Evolutionary conservation across 2,888 invertebrate species (phyloP), one percentile per base, ranked within the genome.

Genomic region (Molorchus minor): DNA sequence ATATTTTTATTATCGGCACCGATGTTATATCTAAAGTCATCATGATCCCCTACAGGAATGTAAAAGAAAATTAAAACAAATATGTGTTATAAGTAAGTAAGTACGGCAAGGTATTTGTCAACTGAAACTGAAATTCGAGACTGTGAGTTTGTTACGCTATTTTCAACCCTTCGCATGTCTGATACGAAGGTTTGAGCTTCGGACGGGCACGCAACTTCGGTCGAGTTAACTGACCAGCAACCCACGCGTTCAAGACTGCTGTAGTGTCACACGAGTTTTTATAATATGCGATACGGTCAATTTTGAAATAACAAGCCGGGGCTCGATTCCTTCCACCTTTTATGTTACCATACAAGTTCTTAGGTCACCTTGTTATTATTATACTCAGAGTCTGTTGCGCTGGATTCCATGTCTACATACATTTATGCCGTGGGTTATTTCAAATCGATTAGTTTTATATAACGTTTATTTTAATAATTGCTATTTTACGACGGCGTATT

Each of bases 201-300:
- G 60, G 68, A 64, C 67, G 46, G 64, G 67, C 75, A 75, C 75
- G 75, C 75, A 75, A 75, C 69, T 62, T 56, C 62, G 64, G 62
- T 67, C 64, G 68, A 69, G 73, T 71, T 72, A 71, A 71, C 71
- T 72, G 75, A 73, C 73, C 72, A 72, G 56, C 72, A 65, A 62
- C 74, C 74, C 75, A 74, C 73, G 71, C 73, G 65, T 67, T 67
- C 67, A 62, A 63, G 66, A 67, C 69, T 68, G 71, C 69, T 75
- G n/a, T n/a, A n/a, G n/a, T n/a, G 75, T 74, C 75, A 74, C 76
- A 75, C 72, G 65, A 72, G 64, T 73, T 71, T 73, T 71, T 71
- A 63, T 67, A n/a, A n/a, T n/a, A 67, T 64, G 64, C 65, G 72
- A 74, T 73, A 72, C 67, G 71, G 69, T 72, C 71, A 74, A 72